A percentile compares a stretch with the other conserved stretches of the same genome.
Evolutionary conservation across 2,113 vertebrate genomes (phyloP).

Genomic region (Oriolus oriolus): DNA sequence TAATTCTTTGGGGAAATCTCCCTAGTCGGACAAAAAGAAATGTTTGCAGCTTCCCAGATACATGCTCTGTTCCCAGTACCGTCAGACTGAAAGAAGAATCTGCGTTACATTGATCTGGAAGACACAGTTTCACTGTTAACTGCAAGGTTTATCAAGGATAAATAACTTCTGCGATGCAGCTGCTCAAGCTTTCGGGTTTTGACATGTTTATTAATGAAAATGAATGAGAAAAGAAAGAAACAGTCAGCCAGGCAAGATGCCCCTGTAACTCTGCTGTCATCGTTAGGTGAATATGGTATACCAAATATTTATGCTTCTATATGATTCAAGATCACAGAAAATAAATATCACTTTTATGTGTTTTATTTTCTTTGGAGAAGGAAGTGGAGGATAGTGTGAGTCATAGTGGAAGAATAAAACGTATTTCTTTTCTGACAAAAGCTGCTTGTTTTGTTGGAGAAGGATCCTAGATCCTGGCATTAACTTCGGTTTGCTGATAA

Average conservation of each 20-base stretch:
- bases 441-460: neutral
- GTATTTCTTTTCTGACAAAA: neutral
- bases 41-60: conserved; percentile 25
- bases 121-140: neutral
- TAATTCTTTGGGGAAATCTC: conserved; percentile 41
- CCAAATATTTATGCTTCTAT: conserved; percentile 27
- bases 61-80: neutral
- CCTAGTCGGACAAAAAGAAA: neutral
- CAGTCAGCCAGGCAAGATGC: neutral
- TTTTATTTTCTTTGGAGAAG: conserved; percentile 35
- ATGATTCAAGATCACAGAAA: conserved; percentile 16
- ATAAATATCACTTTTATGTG: neutral
- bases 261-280: conserved; percentile 14
- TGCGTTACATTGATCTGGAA: neutral
- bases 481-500: neutral
- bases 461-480: neutral
- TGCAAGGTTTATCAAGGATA: neutral
- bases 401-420: conserved; percentile 18
- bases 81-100: neutral
- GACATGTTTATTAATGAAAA: conserved; percentile 28
- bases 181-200: neutral
- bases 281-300: neutral
- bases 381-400: neutral
- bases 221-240: neutral
- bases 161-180: neutral